Evolutionary conservation across 1,140 invertebrate genomes (phyloP), one percentile per base, ranked within the genome.

Genomic region (Papilio xuthus): DNA sequence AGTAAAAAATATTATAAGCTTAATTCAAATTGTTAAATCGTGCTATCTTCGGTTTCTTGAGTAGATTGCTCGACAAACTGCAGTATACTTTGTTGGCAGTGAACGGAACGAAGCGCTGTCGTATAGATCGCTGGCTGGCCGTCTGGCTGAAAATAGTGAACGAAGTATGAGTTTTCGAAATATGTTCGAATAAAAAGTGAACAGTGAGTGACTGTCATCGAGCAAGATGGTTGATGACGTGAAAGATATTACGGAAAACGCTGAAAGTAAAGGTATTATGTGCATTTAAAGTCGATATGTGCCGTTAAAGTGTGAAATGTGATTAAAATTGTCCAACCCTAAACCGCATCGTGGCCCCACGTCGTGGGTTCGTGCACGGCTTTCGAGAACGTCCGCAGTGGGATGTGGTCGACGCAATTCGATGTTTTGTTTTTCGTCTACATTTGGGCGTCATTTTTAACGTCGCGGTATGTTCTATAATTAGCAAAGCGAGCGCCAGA

Each of bases 161-260:
- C 88, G 88, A 92, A 93, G 89, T 93, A 92, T 92, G 92, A 92
- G 90, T 92, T 92, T 92, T 90, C 91, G 88, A 93, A 93, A 93
- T 92, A 93, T 93, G 92, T 91, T 93, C 90, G 90, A 93, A 92
- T 92, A 93, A 92, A 91, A 92, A 93, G 91, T 93, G 92, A 86
- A 86, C 86, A 92, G 91, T 92, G 90, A 90, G 89, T 92, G 90
- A 92, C 89, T 92, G 90, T 93, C 92, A 92, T 90, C 91, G 82
- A 90, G 92, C 92, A 93, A 93, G 89, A 93, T 93, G 92, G 92
- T 92, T 92, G 91, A 92, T 92, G 92, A 93, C 92, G 92, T 92
- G 92, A 92, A 90, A 91, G 88, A 93, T 90, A 89, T 92, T 88
- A 90, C 87, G 85, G 92, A 93, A 93, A 93, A 92, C 90, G 92